Percentiles rank a stretch among this genome's conserved stretches.
phyloP scores from a whole-genome alignment of 2,797 vertebrate genomes.

The Masticophis lateralis region DNA sequence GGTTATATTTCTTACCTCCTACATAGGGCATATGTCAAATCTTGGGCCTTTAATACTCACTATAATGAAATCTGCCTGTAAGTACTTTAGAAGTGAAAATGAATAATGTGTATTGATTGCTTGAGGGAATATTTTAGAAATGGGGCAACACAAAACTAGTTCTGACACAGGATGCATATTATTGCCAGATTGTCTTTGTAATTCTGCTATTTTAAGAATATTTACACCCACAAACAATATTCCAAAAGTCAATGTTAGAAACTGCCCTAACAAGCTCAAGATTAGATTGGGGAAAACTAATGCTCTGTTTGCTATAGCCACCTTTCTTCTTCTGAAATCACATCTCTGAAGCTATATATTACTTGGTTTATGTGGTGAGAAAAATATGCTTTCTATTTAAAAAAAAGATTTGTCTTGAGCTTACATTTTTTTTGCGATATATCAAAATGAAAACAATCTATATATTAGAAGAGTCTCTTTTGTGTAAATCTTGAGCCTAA shows the following conservation, averaged over 20 bases:
- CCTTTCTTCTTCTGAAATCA: neutral
- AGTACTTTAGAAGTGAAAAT: neutral
- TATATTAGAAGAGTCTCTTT: slow-evolving; percentile 3
- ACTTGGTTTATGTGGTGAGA: neutral
- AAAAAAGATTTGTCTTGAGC: neutral
- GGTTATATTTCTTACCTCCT: slow-evolving; percentile 33
- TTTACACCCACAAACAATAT: slow-evolving; percentile 15
- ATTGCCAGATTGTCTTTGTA: slow-evolving; percentile 12
- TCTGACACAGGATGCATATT: neutral
- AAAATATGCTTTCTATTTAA: neutral
- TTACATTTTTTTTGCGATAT: neutral
- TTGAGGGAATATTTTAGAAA: neutral
- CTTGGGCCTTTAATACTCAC: neutral
- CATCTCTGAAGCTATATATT: neutral
- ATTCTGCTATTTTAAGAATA: slow-evolving; percentile 6
- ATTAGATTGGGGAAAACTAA: slow-evolving; percentile 7
- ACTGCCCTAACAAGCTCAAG: neutral
- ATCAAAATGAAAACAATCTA: fast-evolving
- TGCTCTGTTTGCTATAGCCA: neutral
- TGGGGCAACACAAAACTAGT: neutral
- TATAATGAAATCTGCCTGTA: neutral
- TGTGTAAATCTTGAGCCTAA: slow-evolving; percentile 10
- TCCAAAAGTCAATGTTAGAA: slow-evolving; percentile 24
- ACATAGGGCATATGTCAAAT: slow-evolving; percentile 20
- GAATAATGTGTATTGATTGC: neutral